Conservation (phyloP, 2,797 vertebrate genomes). For the Enteromius fasciolatus region DNA sequence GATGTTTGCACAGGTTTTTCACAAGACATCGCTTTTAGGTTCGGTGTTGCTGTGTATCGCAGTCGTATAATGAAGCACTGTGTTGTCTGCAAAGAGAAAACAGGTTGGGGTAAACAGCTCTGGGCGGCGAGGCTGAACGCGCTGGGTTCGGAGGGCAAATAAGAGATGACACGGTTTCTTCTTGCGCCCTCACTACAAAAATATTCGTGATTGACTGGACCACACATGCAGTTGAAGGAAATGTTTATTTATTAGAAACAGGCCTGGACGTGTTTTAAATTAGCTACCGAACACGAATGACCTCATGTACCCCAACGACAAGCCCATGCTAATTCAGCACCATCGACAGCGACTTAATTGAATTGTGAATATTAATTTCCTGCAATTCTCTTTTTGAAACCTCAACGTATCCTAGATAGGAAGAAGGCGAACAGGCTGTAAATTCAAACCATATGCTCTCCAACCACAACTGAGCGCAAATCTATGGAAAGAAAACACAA, state of each 20-base stretch:
- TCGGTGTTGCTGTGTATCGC: conserved; percentile 45
- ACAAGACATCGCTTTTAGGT: conserved; percentile 49
- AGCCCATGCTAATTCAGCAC: conserved; percentile 28
- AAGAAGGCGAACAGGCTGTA: not conserved
- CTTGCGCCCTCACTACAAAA: conserved; percentile 61
- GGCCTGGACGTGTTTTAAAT: conserved; percentile 65
- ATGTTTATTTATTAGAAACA: conserved; percentile 73
- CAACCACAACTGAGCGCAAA: conserved; percentile 36
- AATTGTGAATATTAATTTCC: conserved; percentile 54
- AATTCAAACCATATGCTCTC: conserved; percentile 44
- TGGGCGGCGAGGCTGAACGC: conserved; percentile 39
- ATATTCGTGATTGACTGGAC: conserved; percentile 68
- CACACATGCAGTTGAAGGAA: conserved; percentile 73
- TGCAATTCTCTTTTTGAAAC: conserved; percentile 41
- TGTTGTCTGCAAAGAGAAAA: conserved; percentile 59
- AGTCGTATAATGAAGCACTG: conserved; percentile 57
- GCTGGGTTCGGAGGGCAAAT: conserved; percentile 33
- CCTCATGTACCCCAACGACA: conserved; percentile 32
- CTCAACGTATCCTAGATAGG: conserved; percentile 43
- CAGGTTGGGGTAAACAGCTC: conserved; percentile 53
- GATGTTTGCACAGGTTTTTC: conserved; percentile 60
- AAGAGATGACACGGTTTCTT: conserved; percentile 47
- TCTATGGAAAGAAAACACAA: conserved; percentile 37
- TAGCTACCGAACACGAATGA: conserved; percentile 69
- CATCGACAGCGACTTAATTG: conserved; percentile 55